Percentiles rank a stretch among this genome's conserved stretches.
Evolutionary conservation across 2,797 vertebrate species (phyloP).

Genomic region (Urocyon cinereoargenteus): DNA sequence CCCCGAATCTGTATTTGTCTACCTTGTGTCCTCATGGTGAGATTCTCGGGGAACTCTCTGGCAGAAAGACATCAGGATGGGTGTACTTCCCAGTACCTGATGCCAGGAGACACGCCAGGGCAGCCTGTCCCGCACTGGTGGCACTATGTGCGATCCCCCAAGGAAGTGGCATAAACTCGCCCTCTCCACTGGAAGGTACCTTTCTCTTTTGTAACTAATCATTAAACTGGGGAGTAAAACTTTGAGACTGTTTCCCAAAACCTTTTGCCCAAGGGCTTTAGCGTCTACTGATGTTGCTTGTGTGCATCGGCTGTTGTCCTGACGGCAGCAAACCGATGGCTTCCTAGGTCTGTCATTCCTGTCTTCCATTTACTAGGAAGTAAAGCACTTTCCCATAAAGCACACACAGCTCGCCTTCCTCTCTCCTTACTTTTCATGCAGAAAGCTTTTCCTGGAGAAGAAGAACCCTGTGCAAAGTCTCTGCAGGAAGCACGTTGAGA

Average conservation of each 20-base stretch:
- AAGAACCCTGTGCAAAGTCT: background rate
- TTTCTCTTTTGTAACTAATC: background rate
- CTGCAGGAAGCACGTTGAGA: background rate
- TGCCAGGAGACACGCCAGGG: accelerated
- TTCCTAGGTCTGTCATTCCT: background rate
- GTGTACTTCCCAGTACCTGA: background rate
- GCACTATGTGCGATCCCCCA: accelerated
- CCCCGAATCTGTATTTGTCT: background rate
- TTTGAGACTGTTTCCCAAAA: background rate
- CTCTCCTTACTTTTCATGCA: background rate
- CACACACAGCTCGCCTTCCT: background rate
- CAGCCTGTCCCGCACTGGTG: background rate
- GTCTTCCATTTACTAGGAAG: background rate
- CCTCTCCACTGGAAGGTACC: background rate
- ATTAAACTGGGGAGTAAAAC: background rate
- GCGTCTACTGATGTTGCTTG: background rate
- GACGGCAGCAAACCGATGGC: background rate
- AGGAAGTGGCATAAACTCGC: background rate
- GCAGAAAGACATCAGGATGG: background rate
- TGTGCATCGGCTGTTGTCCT: no score
- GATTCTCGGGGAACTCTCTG: background rate
- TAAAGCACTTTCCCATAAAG: background rate
- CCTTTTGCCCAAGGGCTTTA: background rate
- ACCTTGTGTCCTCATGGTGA: background rate
- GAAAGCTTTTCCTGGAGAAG: background rate